Conservation (phyloP, 2,113 vertebrate species). For the Maccullochella peelii region DNA sequence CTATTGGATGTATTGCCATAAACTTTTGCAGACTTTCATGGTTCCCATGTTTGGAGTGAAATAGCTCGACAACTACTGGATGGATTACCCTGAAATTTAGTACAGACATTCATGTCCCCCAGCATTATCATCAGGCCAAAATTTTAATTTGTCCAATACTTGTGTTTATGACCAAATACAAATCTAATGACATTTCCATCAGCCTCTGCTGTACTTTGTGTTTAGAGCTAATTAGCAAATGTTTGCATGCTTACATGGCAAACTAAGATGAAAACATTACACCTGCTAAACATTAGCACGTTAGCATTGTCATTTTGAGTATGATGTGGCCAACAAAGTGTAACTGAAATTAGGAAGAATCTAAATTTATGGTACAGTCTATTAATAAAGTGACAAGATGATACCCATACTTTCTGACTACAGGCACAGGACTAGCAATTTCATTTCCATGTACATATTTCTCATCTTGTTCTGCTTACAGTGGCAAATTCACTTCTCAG, state of each 20-base stretch:
- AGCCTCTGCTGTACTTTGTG: background rate
- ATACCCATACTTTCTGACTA: constrained; percentile 13
- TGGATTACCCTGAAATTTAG: background rate
- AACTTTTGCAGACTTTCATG: background rate
- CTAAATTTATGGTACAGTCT: background rate
- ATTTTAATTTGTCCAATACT: background rate
- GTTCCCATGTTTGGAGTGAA: background rate
- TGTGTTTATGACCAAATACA: background rate
- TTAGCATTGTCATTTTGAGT: background rate
- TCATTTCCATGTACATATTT: constrained; percentile 62
- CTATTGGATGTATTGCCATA: background rate
- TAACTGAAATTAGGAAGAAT: background rate
- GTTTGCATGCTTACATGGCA: background rate
- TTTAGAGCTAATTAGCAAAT: background rate
- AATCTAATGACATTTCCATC: background rate
- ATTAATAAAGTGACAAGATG: constrained; percentile 27
- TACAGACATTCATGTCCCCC: background rate
- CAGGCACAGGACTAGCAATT: constrained; percentile 25
- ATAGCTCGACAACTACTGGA: background rate
- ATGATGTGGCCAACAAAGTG: background rate
- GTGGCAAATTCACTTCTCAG: constrained; percentile 62
- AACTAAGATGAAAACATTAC: background rate
- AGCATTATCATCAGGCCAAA: background rate
- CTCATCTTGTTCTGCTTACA: constrained; percentile 67
- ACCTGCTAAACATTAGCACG: background rate